Evolutionary conservation across 37 sponge, comb jelly and placozoan species (phyloP).

Genomic region (Spongilla lacustris): DNA sequence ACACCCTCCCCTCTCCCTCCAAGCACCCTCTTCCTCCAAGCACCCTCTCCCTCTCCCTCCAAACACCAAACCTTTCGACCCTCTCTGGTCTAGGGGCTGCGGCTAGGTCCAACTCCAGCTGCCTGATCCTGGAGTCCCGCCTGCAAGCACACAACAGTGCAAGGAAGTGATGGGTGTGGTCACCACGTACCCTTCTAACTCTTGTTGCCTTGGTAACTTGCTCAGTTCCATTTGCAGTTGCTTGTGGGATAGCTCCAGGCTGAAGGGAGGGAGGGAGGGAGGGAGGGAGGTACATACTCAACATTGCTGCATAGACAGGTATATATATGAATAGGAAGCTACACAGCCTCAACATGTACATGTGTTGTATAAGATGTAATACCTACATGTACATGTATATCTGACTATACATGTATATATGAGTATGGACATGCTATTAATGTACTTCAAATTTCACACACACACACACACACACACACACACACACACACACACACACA

Average conservation of each 20-base stretch:
- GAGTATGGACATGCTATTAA: too few species aligned
- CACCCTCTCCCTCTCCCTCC: too few species aligned
- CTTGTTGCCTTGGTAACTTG: conserved; percentile 21
- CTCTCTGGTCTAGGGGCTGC: conserved; percentile 67
- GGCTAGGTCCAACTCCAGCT: conserved; percentile 69
- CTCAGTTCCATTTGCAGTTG: conserved; percentile 12
- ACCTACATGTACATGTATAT: too few species aligned
- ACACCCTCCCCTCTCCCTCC: background rate
- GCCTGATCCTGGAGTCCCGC: conserved; percentile 54
- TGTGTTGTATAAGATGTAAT: too few species aligned
- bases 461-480: conserved; percentile 14
- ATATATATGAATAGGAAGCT: too few species aligned
- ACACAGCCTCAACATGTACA: too few species aligned
- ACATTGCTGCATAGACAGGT: too few species aligned
- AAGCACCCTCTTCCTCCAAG: background rate
- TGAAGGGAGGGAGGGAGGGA: background rate
- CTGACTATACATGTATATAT: background rate
- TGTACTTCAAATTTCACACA: too few species aligned
- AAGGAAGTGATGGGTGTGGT: background rate
- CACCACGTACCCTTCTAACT: conserved; percentile 26
- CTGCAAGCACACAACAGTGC: too few species aligned
- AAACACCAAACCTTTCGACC: conserved; percentile 43
- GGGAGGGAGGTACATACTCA: too few species aligned
- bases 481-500: conserved; percentile 13
- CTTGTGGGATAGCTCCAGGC: conserved; percentile 6